Conservation (phyloP, 2,113 vertebrate species). For the Nipponia nippon region DNA sequence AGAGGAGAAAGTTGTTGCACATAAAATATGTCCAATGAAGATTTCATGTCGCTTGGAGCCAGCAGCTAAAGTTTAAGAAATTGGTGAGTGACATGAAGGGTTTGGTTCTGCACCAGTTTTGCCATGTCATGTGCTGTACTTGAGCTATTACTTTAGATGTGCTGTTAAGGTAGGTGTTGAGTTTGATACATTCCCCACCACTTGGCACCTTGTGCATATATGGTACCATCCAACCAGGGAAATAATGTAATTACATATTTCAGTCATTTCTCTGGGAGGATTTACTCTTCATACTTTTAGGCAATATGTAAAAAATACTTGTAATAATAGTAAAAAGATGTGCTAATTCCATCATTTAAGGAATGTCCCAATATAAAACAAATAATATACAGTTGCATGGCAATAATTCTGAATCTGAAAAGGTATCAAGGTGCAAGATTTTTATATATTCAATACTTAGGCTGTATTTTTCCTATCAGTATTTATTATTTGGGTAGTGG, state of each 20-base stretch:
- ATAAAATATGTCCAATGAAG: not conserved
- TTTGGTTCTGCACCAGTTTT: not conserved
- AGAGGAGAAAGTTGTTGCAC: not conserved
- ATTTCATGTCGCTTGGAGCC: not conserved
- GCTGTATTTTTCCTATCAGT: not conserved
- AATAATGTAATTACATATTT: not conserved
- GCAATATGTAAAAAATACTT: not conserved
- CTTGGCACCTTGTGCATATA: not conserved
- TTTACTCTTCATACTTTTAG: not conserved
- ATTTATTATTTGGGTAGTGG: not conserved
- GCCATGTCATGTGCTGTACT: not conserved
- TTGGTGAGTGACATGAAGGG: rapidly evolving
- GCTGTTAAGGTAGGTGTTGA: rapidly evolving
- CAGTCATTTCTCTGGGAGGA: not conserved
- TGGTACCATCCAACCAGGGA: not conserved
- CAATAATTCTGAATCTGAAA: not conserved
- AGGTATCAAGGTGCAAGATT: not conserved
- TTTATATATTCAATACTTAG: not conserved
- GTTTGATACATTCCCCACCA: not conserved
- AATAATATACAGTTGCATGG: not conserved
- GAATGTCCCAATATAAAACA: not conserved
- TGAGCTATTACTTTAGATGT: not conserved
- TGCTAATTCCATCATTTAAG: not conserved
- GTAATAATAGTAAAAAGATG: not conserved
- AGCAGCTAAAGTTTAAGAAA: not conserved